A percentile compares a stretch with the other conserved stretches of the same genome.
These are phyloP conservation scores for Neotoma lepida DNA, from an alignment of 2,113 vertebrate genomes.

Conservation along the genomic window DNA sequence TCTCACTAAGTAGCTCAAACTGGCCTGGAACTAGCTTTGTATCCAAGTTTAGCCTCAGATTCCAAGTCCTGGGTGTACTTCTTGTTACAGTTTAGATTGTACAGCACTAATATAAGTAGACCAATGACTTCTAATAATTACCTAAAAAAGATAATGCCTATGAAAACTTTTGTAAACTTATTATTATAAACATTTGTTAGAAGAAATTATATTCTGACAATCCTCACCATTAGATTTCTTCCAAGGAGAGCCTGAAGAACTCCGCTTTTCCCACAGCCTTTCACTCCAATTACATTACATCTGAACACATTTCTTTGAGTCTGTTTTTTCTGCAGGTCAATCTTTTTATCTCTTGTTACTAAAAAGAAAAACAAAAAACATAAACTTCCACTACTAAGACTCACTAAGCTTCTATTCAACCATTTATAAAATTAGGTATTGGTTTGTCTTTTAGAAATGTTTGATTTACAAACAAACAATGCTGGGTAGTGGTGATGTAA, in stretches of 20 bases:
- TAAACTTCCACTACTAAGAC: neutral
- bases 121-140: slow-evolving; percentile 30
- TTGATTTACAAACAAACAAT: neutral
- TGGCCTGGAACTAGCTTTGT: neutral
- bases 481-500: too few species aligned
- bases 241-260: slow-evolving; percentile 96
- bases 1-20: neutral
- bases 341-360: slow-evolving; percentile 98
- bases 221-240: slow-evolving; percentile 91
- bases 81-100: neutral
- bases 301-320: slow-evolving; percentile 98
- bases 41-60: neutral
- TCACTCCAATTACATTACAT: slow-evolving; percentile 94
- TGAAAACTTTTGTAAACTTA: neutral
- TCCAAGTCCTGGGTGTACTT: neutral
- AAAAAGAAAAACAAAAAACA: slow-evolving; percentile 62
- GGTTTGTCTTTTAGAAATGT: neutral
- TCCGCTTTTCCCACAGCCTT: slow-evolving; percentile 93
- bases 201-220: slow-evolving; percentile 49
- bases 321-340: slow-evolving; percentile 98
- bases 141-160: slow-evolving; percentile 24
- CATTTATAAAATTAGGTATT: slow-evolving; percentile 5
- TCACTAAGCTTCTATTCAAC: neutral
- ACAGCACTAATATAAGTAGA: neutral
- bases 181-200: slow-evolving; percentile 35